These are phyloP conservation scores for Zosterops borbonicus DNA, from an alignment of 2,113 vertebrate species.

Conservation along the genomic window DNA sequence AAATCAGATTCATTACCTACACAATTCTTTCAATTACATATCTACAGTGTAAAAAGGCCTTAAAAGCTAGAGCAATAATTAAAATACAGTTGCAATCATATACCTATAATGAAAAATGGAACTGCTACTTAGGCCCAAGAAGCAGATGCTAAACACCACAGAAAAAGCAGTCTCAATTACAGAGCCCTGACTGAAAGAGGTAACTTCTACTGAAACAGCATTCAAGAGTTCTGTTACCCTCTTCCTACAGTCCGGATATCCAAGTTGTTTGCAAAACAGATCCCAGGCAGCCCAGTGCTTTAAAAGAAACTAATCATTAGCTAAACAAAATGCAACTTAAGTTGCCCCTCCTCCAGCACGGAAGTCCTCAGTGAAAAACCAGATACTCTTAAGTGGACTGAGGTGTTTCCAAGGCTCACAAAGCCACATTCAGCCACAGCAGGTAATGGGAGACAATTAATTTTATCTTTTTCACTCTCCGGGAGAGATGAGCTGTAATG, in stretches of 20 bases:
- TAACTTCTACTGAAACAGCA: background rate
- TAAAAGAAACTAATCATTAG: background rate
- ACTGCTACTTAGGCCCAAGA: background rate
- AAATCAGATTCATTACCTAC: background rate
- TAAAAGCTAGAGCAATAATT: background rate
- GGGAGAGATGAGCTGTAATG: background rate
- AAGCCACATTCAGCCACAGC: background rate
- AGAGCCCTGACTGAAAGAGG: background rate
- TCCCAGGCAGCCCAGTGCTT: background rate
- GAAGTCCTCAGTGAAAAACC: background rate
- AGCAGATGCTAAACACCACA: background rate
- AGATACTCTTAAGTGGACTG: background rate
- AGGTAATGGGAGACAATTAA: background rate
- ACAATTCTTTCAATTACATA: background rate
- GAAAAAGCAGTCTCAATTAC: background rate
- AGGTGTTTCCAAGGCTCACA: background rate
- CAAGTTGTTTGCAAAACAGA: background rate
- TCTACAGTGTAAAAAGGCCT: background rate
- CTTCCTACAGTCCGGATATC: background rate
- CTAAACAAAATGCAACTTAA: background rate
- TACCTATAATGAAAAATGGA: background rate
- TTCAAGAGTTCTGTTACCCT: background rate
- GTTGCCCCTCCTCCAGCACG: background rate
- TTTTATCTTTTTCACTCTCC: background rate
- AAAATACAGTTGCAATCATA: background rate